Base-by-base conservation (phyloP, 2,797 vertebrate genomes). In the Merluccius polli region DNA sequence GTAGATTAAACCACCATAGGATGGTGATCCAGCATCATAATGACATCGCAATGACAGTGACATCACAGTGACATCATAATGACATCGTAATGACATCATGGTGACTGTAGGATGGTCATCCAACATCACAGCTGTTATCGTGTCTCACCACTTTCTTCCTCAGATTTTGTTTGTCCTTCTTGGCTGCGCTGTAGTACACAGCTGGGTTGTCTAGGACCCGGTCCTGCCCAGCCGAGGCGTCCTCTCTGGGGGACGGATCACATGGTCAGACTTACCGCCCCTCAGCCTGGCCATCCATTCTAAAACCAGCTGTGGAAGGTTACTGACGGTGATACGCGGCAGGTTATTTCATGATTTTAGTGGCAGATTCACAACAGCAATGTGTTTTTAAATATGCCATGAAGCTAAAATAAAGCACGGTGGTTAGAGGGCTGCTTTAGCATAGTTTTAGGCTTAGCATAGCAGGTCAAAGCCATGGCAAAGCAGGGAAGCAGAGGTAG, bases 121-220 rank as follows among this genome's bases (percentile, higher is more conserved):
- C 85, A 85, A 87, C 79, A 83, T 88, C 78, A 88, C 85, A 87
- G 87, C 82, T 89, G 87, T 87, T 83, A 81, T 84, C 85, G 86
- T 93, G 92, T 94, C 94, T 95, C 94, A 95, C 94, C 94, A 95
- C 94, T 95, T 95, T 95, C 92, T 95, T 95, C 93, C 94, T 94
- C 89, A 95, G 93, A 94, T 92, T 95, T 90, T 94, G 93, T 94
- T 94, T 95, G 93, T 95, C 94, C 94, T 94, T 95, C 94, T 95
- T 95, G 93, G 93, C 95, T 72, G 95, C 93, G 89, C 94, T 96
- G 94, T 95, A 96, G 91, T 95, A 93, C 91, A 96, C 93, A 1
- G 94, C 93, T 79, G 96, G 95, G 84, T 95, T 96, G 92, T 96
- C 95, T 87, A 95, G 95, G 31, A 95, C 94, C 90, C 95, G 95